A percentile compares a stretch with the other conserved stretches of the same genome.
These are phyloP conservation scores for Tetranychus urticae DNA, from an alignment of 1,140 invertebrate genomes.

Conservation along the genomic window DNA sequence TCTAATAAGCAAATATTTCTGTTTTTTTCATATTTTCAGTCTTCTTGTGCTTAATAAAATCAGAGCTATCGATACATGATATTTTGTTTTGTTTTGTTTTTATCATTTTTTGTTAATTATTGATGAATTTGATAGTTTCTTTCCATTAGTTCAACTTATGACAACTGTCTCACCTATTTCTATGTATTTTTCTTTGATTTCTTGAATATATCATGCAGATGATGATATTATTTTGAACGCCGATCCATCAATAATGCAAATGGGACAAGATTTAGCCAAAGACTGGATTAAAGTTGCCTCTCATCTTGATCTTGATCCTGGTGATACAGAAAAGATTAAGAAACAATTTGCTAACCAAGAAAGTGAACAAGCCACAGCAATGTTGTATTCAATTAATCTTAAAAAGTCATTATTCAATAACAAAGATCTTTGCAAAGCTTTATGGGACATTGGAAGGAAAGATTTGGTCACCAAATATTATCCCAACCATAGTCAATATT, in stretches of 20 bases:
- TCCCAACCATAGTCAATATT: constrained; percentile 49
- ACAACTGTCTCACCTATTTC: background rate
- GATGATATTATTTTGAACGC: constrained; percentile 22
- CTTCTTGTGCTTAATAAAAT: constrained; percentile 8
- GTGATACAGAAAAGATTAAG: constrained; percentile 64
- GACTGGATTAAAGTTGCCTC: constrained; percentile 70
- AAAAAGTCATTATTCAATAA: constrained; percentile 41
- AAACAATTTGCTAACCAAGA: constrained; percentile 56
- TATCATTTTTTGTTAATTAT: background rate
- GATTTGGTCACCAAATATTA: constrained; percentile 79
- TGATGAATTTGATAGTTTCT: background rate
- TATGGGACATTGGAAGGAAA: constrained; percentile 64
- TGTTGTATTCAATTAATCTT: constrained; percentile 64
- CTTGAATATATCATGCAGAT: background rate
- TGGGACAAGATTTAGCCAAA: constrained; percentile 65
- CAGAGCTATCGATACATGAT: no score
- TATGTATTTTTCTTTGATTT: background rate
- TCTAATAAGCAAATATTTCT: no score
- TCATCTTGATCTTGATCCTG: constrained; percentile 49
- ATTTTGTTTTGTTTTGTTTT: no score
- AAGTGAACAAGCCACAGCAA: constrained; percentile 63
- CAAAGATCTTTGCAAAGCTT: constrained; percentile 59
- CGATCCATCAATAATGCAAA: constrained; percentile 61
- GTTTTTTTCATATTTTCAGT: constrained; percentile 12
- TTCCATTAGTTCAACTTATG: background rate